Evolutionary conservation across 2,888 invertebrate species (phyloP).

Genomic region (Cheilosia impressa): DNA sequence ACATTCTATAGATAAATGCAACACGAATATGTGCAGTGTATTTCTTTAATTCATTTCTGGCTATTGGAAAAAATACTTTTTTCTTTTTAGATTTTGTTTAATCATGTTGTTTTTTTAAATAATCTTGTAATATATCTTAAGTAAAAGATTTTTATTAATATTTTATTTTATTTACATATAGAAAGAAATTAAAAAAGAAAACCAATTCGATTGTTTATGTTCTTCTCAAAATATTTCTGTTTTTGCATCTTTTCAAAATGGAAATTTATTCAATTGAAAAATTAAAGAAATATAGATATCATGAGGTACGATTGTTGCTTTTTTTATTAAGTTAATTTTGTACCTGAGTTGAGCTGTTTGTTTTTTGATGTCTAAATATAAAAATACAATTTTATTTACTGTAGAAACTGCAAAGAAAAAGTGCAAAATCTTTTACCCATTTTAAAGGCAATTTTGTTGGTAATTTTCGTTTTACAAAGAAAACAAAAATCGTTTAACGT

Average conservation of each 20-base stretch:
- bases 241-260: constrained; percentile 26
- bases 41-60: constrained; percentile 36
- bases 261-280: constrained; percentile 32
- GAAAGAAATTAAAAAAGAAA: constrained; percentile 16
- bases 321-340: constrained; percentile 57
- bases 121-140: constrained; percentile 49
- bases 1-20: constrained; percentile 45
- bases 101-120: constrained; percentile 20
- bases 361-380: constrained; percentile 54
- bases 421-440: constrained; percentile 32
- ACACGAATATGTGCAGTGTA: constrained; percentile 27
- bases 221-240: constrained; percentile 13
- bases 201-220: constrained; percentile 42
- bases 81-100: constrained; percentile 6
- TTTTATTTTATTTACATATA: constrained; percentile 64
- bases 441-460: constrained; percentile 18
- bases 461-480: constrained; percentile 16
- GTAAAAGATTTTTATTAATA: constrained; percentile 46
- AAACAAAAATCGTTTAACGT: constrained; percentile 34
- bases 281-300: constrained; percentile 53
- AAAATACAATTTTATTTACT: constrained; percentile 55
- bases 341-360: constrained; percentile 71
- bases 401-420: constrained; percentile 44
- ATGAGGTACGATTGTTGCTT: constrained; percentile 73
- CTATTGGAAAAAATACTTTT: constrained; percentile 58